Base-by-base conservation (phyloP, 92 coral and sea anemone genomes). In the Zoanthus sociatus region DNA sequence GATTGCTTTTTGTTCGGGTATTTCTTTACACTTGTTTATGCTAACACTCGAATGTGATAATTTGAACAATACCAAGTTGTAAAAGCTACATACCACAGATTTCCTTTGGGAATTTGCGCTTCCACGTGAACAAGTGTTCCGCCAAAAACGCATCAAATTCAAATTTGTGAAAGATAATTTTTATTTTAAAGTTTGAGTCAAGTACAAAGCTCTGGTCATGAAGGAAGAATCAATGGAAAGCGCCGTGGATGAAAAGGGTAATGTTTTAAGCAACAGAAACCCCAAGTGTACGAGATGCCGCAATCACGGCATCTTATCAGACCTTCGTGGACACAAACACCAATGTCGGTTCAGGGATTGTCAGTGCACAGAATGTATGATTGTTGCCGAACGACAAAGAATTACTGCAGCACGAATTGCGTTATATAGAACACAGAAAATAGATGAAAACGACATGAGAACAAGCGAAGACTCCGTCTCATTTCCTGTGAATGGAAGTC, bases 211-310 rank as follows among this genome's bases (percentile, higher is more conserved):
- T 50, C 11, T 8, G 7, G 96, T 84, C 53, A 87, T 93, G 84
- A 91, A 89, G 47, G 98, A 93, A 21, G 95, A 94, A 79, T 67
- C 92, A 30, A 31, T 85, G 61, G 92, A 89, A 56, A 78, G 87
- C 0, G 9, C 86, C 21, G 67, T 91, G 50, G 94, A 89, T 31
- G 87, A 89, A 32, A 90, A 85, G 56, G 86, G 66, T 42, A 83
- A 83, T 44, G 76, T 87, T 9, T 73, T 78, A 26, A 87, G 94
- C 42, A 93, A 93, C 56, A 91, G 99, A 6, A 91, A 91, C 16
- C 99, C 99, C 1, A 96, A 96, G 63, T 96, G 99, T 18, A 93
- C 98, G 20, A 90, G 99, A 50, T 96, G 99, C 76, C 90, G 99
- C 68, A 96, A 96, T 86, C 99, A 96, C 48, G 98, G 98, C 7